Base-by-base conservation (phyloP, 2,113 vertebrate species). In the Ageneiosus marmoratus region DNA sequence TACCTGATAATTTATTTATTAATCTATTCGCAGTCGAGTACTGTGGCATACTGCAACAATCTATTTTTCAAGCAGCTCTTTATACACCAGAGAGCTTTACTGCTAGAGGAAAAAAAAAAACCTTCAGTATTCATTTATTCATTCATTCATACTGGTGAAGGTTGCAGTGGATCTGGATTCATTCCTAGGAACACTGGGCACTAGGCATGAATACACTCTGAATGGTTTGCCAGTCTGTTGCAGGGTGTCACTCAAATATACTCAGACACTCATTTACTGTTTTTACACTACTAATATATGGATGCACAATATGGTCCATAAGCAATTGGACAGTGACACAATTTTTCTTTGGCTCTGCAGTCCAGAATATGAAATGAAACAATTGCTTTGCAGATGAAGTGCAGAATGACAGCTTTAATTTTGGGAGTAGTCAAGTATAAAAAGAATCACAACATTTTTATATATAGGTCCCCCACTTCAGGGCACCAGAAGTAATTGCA, bases 361-460 rank as follows among this genome's bases (percentile, higher is more conserved):
- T 24, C 24, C 37, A 70, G 24, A 12, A 70, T 70, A 70, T 70
- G 37, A n/a, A 70, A 41, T n/a, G 20, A 70, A 70, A n/a, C 22
- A n/a, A 70, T 44, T 46, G 22, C 22, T 70, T 24, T 70, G 34
- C 44, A 70, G 22, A 70, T 44, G 44, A 70, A 70, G n/a, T 12
- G 67, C 37, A 70, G 37, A 70, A n/a, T 70, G 37, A 44, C 37
- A 70, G 37, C 67, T 69, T 69, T 70, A 70, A 37, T 67, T 34
- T 37, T 9, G 63, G 37, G 5, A 44, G 20, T 24, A 70, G 4
- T 24, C 41, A 37, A n/a, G 41, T 46, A 70, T 37, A 8, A 11
- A 67, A 67, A 11, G 32, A 41, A 41, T 22, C 2, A 8, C 32
- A 65, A 15, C 62, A 16, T 6, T 8, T 65, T 34, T 34, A 34